Evolutionary conservation across 1,140 invertebrate genomes (phyloP).

Genomic region (Plectus sambesii): DNA sequence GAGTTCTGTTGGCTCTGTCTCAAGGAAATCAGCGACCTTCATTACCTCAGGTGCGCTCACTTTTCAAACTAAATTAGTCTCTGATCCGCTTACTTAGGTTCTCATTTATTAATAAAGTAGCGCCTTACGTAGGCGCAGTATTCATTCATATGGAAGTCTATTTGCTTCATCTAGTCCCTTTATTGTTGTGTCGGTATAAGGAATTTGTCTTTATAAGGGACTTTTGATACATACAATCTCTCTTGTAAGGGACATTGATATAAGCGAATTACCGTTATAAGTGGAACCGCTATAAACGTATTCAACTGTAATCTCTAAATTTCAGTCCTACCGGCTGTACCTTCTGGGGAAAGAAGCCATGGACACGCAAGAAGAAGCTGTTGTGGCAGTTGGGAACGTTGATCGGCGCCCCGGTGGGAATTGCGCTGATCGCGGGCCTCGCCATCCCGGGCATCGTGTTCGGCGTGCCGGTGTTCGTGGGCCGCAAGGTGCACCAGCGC

Average conservation of each 20-base stretch:
- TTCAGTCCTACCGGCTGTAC: slow-evolving; percentile 88
- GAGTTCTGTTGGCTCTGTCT: slow-evolving; percentile 99
- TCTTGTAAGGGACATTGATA: no score
- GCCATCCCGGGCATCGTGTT: slow-evolving; percentile 90
- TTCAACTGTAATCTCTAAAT: slow-evolving; percentile 12
- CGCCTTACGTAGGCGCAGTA: no score
- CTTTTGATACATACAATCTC: no score
- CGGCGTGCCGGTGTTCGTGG: slow-evolving; percentile 77
- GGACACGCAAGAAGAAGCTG: slow-evolving; percentile 95
- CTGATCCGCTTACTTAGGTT: neutral
- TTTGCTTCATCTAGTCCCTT: no score
- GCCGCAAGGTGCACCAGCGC: slow-evolving; percentile 48
- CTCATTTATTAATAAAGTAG: no score
- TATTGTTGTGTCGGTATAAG: no score
- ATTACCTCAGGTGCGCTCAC: slow-evolving; percentile 70
- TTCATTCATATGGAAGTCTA: no score
- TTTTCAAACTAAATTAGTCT: neutral
- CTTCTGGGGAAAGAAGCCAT: slow-evolving; percentile 97
- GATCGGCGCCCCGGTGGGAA: slow-evolving; percentile 86
- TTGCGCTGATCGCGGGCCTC: slow-evolving; percentile 83
- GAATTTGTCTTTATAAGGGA: no score
- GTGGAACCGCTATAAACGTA: neutral
- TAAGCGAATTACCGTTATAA: neutral
- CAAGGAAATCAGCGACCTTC: slow-evolving; percentile 92
- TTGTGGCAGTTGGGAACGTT: slow-evolving; percentile 90